Evolutionary conservation across 2,113 vertebrate genomes (phyloP), one percentile per base, ranked within the genome.

Genomic region (Serilophus lunatus): DNA sequence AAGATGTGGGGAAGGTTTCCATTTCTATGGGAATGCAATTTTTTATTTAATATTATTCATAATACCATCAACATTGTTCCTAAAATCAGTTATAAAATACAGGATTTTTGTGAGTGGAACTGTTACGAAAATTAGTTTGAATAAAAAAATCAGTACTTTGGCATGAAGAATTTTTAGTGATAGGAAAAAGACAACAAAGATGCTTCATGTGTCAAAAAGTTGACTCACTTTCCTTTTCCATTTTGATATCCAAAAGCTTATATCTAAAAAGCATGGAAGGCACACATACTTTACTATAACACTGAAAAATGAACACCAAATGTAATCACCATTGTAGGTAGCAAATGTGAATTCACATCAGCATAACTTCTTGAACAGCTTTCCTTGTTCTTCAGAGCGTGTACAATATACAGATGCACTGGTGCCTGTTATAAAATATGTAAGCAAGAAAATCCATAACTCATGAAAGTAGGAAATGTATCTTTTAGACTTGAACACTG

Each of bases 201-300:
- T 0, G 0, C 1, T 76, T 83, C 33, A 15, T 16, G 4, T 45
- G 20, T 88, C 42, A 49, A 44, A 81, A 59, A 5, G 3, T 22
- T 69, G 28, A 44, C 3, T n/a, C 33, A 33, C 13, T 76, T 75
- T 44, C 13, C 24, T 79, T 75, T 93, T 29, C 25, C 5, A 14
- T 78, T 86, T 82, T 74, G 12, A 49, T 50, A 45, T 53, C 18
- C 12, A 65, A 56, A 87, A 50, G 5, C 8, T 22, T 88, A 7
- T 28, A 18, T 44, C n/a, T 38, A 18, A 81, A 80, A 57, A 16
- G 2, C 8, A 25, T 8, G 40, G 9, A 78, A 68, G 33, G 13
- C 18, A 59, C 18, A 38, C 6, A 25, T 18, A 8, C 3, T 76
- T 72, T 49, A 47, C 12, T 22, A 3, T 28, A 64, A 82, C 35